These are phyloP conservation scores for Ferrisia virgata DNA, from an alignment of 2,888 invertebrate species.

Conservation along the genomic window DNA sequence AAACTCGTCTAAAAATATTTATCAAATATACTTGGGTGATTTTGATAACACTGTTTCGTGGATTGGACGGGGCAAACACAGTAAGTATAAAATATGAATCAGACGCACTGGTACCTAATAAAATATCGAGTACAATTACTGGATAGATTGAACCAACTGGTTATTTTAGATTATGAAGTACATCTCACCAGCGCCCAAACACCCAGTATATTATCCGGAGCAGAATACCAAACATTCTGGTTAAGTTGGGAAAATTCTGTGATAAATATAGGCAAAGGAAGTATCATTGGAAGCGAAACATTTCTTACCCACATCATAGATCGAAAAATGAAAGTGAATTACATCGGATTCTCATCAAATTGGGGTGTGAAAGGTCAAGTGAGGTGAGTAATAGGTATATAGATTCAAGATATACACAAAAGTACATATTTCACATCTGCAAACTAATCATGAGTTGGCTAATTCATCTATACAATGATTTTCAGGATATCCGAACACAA, in stretches of 20 bases:
- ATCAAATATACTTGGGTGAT: slow-evolving; percentile 62
- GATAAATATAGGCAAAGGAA: slow-evolving; percentile 61
- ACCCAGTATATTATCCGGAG: slow-evolving; percentile 60
- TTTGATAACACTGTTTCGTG: slow-evolving; percentile 59
- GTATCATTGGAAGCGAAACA: slow-evolving; percentile 59
- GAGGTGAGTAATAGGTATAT: slow-evolving; percentile 58
- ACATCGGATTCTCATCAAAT: slow-evolving; percentile 63
- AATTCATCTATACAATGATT: neutral
- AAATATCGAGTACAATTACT: neutral
- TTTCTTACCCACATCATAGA: slow-evolving; percentile 63
- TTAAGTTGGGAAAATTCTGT: slow-evolving; percentile 65
- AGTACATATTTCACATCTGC: neutral
- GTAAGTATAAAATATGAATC: slow-evolving; percentile 53
- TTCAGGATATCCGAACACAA: slow-evolving; percentile 68
- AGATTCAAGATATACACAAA: neutral
- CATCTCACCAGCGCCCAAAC: slow-evolving; percentile 62
- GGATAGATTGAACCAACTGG: no score
- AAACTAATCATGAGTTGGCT: neutral
- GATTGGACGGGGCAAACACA: slow-evolving; percentile 66
- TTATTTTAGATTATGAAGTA: slow-evolving; percentile 55
- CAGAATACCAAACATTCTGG: slow-evolving; percentile 64
- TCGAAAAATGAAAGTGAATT: slow-evolving; percentile 60
- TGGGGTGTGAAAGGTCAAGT: slow-evolving; percentile 66
- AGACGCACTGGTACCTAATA: neutral
- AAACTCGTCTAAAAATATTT: slow-evolving; percentile 62